Percentiles rank a stretch among this genome's conserved stretches.
These are phyloP conservation scores for Leptopterna dolabrata DNA, from an alignment of 2,888 invertebrate species.

Conservation along the genomic window DNA sequence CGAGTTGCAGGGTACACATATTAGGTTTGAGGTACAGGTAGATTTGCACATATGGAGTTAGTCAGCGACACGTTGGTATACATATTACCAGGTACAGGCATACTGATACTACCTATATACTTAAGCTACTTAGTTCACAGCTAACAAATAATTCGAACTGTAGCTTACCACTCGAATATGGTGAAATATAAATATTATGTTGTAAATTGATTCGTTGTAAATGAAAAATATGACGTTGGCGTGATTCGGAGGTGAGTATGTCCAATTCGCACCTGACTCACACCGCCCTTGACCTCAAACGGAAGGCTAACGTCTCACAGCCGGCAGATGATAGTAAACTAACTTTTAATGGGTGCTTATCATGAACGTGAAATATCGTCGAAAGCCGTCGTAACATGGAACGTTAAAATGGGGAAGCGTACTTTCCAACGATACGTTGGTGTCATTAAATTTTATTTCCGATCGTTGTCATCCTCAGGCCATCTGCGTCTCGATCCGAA, in stretches of 20 bases:
- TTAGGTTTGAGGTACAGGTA: too few species aligned
- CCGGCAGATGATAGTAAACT: not conserved
- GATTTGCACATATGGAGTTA: too few species aligned
- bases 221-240: not conserved
- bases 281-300: constrained; percentile 26
- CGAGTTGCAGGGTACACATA: too few species aligned
- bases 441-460: not conserved
- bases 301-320: constrained; percentile 2
- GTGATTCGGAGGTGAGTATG: not conserved
- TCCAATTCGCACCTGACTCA: constrained; percentile 1
- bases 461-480: not conserved
- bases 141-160: too few species aligned
- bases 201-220: not conserved
- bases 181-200: too few species aligned
- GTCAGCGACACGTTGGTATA: too few species aligned
- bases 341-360: not conserved
- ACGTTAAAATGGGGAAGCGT: not conserved
- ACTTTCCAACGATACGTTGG: too few species aligned
- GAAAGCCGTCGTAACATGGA: not conserved
- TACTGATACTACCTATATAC: too few species aligned
- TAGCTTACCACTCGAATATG: too few species aligned
- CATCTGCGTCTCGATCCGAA: not conserved
- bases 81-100: too few species aligned
- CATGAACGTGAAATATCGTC: not conserved
- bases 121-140: too few species aligned